Conservation (phyloP, 1,140 invertebrate genomes). For the Mylabris phalerata region DNA sequence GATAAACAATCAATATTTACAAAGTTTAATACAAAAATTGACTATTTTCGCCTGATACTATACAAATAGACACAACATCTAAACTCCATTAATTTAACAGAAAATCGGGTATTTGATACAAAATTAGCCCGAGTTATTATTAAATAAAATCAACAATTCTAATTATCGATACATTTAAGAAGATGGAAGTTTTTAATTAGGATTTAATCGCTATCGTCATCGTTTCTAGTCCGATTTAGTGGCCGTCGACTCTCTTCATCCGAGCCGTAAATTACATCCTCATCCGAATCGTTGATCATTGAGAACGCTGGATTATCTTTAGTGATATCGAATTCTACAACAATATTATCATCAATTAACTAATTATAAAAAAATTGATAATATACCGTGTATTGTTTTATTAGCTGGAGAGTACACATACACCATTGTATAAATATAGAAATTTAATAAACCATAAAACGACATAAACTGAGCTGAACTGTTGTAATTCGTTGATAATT, state of each 20-base stretch:
- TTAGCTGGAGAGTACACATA: constrained; percentile 79
- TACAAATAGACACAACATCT: too few relatives aligned
- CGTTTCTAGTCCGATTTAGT: constrained; percentile 57
- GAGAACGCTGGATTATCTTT: constrained; percentile 97
- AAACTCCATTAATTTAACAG: too few relatives aligned
- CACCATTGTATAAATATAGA: constrained; percentile 89
- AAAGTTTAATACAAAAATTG: too few relatives aligned
- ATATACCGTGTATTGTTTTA: constrained; percentile 72
- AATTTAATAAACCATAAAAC: constrained; percentile 91
- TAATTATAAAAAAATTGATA: background rate
- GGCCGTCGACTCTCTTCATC: constrained; percentile 78
- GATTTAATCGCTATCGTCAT: constrained; percentile 61
- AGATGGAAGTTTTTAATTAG: too few relatives aligned
- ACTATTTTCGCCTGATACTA: too few relatives aligned
- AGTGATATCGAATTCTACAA: constrained; percentile 78
- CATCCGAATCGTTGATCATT: constrained; percentile 97
- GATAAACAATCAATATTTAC: too few relatives aligned
- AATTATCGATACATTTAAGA: too few relatives aligned
- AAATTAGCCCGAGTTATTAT: too few relatives aligned
- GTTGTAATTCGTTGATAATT: constrained; percentile 76
- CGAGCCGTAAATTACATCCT: constrained; percentile 93
- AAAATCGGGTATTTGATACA: too few relatives aligned
- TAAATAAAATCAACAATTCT: too few relatives aligned
- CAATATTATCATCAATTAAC: constrained; percentile 20
- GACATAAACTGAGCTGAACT: constrained; percentile 92